phyloP scores from a whole-genome alignment of 2,113 vertebrate species.

The Scolopax mira region DNA sequence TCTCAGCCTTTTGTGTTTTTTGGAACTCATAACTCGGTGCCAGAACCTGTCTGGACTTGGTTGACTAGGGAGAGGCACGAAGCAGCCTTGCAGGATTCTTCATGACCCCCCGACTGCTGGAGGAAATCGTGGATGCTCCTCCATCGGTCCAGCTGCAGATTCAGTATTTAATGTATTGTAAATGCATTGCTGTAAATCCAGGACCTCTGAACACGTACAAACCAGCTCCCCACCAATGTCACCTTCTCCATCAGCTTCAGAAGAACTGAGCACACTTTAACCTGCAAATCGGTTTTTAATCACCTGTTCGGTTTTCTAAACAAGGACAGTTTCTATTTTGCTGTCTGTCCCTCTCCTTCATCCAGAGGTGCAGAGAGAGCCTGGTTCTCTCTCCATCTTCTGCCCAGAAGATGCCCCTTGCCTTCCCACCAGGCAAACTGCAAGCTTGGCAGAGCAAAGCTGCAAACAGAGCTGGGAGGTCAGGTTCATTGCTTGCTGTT shows the following conservation, averaged over 20 bases:
- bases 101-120: not conserved
- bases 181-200: conserved; percentile 7
- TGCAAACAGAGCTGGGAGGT: not conserved
- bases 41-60: not conserved
- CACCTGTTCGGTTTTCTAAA: not conserved
- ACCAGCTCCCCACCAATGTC: not conserved
- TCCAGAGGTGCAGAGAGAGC: not conserved
- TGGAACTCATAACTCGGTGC: not conserved
- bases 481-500: not conserved
- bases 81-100: not conserved
- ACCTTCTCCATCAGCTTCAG: not conserved
- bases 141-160: not conserved
- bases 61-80: not conserved
- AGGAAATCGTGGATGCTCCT: not conserved
- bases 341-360: not conserved
- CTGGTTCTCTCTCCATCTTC: accelerated
- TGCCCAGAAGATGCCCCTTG: not conserved
- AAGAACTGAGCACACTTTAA: not conserved
- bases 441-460: not conserved
- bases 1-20: not conserved
- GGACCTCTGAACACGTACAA: not conserved
- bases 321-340: not conserved
- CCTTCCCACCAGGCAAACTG: not conserved
- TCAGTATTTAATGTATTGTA: not conserved
- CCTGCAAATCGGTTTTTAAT: not conserved